Percentiles rank a stretch among this genome's conserved stretches.
Conservation (phyloP, 2,113 vertebrate species). For the Pandion haliaetus region DNA sequence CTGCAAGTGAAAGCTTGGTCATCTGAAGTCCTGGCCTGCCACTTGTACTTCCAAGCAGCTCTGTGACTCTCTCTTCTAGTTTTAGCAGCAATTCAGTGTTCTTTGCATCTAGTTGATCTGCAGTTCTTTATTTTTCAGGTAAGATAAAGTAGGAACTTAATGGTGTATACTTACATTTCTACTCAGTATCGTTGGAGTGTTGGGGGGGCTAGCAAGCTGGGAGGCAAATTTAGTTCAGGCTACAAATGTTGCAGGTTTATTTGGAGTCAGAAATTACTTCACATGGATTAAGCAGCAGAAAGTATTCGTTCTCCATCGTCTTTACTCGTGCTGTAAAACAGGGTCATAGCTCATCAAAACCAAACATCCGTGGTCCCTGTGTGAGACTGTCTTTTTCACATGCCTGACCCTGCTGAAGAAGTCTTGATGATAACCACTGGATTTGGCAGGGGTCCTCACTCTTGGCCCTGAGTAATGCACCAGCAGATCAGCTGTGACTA, state of each 20-base stretch:
- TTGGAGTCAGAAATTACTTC: neutral
- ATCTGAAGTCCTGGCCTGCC: neutral
- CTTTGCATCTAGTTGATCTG: neutral
- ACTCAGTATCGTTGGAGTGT: neutral
- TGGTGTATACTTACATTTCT: neutral
- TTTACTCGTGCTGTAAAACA: neutral
- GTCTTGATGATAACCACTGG: neutral
- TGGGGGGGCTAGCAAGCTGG: neutral
- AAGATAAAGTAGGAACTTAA: neutral
- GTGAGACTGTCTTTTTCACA: too few species aligned
- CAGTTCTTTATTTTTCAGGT: neutral
- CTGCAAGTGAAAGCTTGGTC: neutral
- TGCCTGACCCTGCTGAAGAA: too few species aligned
- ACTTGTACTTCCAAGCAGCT: neutral
- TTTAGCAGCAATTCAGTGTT: neutral
- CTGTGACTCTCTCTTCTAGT: neutral
- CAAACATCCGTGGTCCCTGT: rapidly evolving
- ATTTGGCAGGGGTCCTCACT: neutral
- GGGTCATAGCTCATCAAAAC: neutral
- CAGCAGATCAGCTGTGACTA: neutral
- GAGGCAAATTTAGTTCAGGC: neutral
- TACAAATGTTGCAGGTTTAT: neutral
- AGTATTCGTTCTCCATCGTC: neutral
- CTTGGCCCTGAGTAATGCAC: neutral
- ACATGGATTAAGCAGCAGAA: neutral